A percentile compares a stretch with the other conserved stretches of the same genome.
These are phyloP conservation scores for Trematocara marginatum DNA, from an alignment of 2,113 vertebrate species.

Conservation along the genomic window DNA sequence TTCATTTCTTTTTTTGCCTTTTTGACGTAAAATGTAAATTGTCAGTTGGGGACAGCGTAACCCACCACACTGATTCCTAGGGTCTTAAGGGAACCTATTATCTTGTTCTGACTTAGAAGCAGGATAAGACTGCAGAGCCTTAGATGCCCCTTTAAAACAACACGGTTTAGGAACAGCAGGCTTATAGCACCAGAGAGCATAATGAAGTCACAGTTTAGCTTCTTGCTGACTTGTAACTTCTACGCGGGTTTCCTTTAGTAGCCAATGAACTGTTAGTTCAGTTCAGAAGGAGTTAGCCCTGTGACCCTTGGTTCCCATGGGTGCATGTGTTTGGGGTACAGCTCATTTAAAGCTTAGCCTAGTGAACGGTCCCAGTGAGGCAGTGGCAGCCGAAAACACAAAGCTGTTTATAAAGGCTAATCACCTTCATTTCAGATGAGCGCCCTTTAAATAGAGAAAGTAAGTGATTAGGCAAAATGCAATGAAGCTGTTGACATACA, in stretches of 20 bases:
- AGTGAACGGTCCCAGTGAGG: conserved; percentile 2
- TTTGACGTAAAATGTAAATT: not conserved
- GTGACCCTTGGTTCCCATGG: conserved; percentile 43
- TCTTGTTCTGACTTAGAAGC: conserved; percentile 37
- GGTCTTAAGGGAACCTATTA: conserved; percentile 53
- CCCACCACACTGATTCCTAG: conserved; percentile 20
- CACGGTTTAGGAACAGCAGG: conserved; percentile 29
- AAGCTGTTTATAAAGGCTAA: conserved; percentile 62
- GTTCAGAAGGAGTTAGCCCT: not conserved
- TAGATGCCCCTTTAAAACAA: conserved; percentile 50
- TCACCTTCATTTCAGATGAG: conserved; percentile 70
- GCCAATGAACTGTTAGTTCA: not conserved
- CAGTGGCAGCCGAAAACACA: conserved; percentile 17
- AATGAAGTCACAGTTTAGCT: not conserved
- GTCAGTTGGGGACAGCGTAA: not conserved
- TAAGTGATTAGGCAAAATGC: conserved; percentile 56
- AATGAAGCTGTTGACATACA: conserved; percentile 48
- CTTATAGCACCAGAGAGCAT: conserved; percentile 11
- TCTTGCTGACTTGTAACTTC: not conserved
- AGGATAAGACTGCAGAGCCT: conserved; percentile 51
- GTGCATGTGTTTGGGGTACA: not conserved
- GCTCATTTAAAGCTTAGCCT: not conserved
- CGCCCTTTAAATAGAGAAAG: conserved; percentile 40
- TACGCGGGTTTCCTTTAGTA: not conserved
- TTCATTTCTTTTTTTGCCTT: not conserved